These are phyloP conservation scores for Strigamia crassipes DNA, from an alignment of 2,888 invertebrate genomes.

Conservation along the genomic window DNA sequence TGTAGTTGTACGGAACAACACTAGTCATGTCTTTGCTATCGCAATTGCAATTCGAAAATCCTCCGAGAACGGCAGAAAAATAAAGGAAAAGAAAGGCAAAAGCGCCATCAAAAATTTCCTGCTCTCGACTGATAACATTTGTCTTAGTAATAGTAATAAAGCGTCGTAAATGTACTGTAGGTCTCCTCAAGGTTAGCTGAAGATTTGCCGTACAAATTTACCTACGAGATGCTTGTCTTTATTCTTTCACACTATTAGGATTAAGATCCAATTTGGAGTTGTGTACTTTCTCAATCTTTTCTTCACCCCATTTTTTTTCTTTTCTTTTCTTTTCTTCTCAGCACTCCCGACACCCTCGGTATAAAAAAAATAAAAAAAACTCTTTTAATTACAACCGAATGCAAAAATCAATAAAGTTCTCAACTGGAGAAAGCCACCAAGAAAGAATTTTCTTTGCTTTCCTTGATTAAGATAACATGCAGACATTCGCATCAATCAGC, in stretches of 20 bases:
- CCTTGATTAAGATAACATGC: slow-evolving; percentile 26
- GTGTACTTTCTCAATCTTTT: slow-evolving; percentile 35
- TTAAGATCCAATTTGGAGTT: slow-evolving; percentile 40
- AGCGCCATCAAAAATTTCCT: not conserved
- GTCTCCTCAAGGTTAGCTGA: not conserved
- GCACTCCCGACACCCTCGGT: not conserved
- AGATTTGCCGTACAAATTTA: slow-evolving; percentile 31
- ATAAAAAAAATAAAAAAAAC: not conserved
- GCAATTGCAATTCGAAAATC: slow-evolving; percentile 24
- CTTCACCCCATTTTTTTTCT: not conserved
- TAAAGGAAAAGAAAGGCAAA: slow-evolving; percentile 25
- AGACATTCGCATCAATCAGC: slow-evolving; percentile 28
- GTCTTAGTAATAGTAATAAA: not conserved
- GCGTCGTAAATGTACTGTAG: not conserved
- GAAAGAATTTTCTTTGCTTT: slow-evolving; percentile 36
- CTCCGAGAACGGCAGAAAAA: slow-evolving; percentile 15
- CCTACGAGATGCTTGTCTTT: slow-evolving; percentile 14
- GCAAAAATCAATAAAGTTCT: slow-evolving; percentile 36
- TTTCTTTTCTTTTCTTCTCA: not conserved
- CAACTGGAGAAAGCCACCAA: slow-evolving; percentile 21
- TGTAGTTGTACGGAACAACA: slow-evolving; percentile 40
- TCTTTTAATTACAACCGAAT: slow-evolving; percentile 37
- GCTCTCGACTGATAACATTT: not conserved
- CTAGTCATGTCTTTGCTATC: slow-evolving; percentile 42
- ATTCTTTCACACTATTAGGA: slow-evolving; percentile 40